phyloP scores from a whole-genome alignment of 2,797 vertebrate genomes.

The Sebastes aleutianus region DNA sequence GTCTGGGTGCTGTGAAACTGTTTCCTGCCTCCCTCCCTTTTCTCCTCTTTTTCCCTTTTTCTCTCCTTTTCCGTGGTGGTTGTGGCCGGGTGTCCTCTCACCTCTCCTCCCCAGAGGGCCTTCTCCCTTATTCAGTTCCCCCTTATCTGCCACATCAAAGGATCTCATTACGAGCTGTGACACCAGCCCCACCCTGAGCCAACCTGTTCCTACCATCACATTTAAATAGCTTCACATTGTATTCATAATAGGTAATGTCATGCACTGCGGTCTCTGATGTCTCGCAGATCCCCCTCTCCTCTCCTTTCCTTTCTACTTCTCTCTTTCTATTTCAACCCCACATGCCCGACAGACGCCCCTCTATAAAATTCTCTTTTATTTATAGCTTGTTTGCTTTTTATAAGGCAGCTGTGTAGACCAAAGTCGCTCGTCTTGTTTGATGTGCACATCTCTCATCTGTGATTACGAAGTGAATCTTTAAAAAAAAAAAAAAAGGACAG shows the following conservation, averaged over 20 bases:
- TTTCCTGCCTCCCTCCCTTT: constrained; percentile 52
- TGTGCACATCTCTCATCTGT: constrained; percentile 81
- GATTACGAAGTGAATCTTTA: constrained; percentile 78
- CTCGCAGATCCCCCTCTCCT: constrained; percentile 49
- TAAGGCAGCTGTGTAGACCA: constrained; percentile 81
- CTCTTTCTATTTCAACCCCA: constrained; percentile 57
- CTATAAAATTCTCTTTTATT: constrained; percentile 88
- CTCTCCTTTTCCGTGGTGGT: constrained; percentile 34
- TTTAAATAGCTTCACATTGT: constrained; percentile 83
- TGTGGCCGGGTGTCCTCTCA: constrained; percentile 69
- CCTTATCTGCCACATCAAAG: constrained; percentile 86
- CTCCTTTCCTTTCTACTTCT: constrained; percentile 47
- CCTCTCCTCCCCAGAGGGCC: constrained; percentile 68
- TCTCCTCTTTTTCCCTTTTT: constrained; percentile 34
- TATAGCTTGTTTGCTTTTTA: constrained; percentile 85
- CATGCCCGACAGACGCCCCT: constrained; percentile 78
- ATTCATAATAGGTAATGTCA: constrained; percentile 80
- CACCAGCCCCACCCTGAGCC: constrained; percentile 72
- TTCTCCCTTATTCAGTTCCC: constrained; percentile 63
- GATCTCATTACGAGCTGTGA: constrained; percentile 82
- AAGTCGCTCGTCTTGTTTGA: constrained; percentile 81
- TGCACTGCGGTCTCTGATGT: constrained; percentile 73
- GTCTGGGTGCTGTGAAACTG: constrained; percentile 12
- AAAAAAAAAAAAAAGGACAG: constrained; percentile 62
- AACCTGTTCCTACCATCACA: constrained; percentile 78